phyloP scores from a whole-genome alignment of 2,113 vertebrate species.

The Tautogolabrus adspersus region DNA sequence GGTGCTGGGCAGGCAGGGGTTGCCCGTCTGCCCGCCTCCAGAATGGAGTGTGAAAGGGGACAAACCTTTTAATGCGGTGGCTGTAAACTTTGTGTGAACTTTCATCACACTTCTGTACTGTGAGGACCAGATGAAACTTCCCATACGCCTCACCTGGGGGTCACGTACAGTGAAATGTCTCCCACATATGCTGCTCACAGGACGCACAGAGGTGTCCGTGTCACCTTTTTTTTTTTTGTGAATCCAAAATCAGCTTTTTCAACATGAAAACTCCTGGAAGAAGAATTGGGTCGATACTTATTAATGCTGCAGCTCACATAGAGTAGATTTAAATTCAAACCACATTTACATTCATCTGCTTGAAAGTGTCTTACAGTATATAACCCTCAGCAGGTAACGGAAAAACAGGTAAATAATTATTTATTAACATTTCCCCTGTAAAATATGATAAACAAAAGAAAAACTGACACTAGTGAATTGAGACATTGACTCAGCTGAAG shows the following conservation, averaged over 20 bases:
- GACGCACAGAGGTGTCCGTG: slow-evolving; percentile 32
- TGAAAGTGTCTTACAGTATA: slow-evolving; percentile 3
- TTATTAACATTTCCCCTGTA: slow-evolving; percentile 42
- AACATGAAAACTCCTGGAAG: slow-evolving; percentile 31
- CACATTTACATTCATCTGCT: slow-evolving; percentile 39
- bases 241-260: slow-evolving; percentile 55
- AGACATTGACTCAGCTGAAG: slow-evolving; percentile 76
- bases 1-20: slow-evolving; percentile 40
- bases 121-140: slow-evolving; percentile 26
- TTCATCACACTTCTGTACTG: slow-evolving; percentile 25
- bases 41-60: slow-evolving; percentile 48
- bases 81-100: slow-evolving; percentile 75
- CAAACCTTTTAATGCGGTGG: slow-evolving; percentile 13
- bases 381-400: background rate
- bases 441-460: slow-evolving; percentile 35
- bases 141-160: slow-evolving; percentile 42
- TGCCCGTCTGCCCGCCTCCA: slow-evolving; percentile 49
- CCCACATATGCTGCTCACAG: slow-evolving; percentile 28
- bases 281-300: slow-evolving; percentile 33
- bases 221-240: slow-evolving; percentile 40
- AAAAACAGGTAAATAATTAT: slow-evolving; percentile 37
- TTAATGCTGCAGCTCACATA: slow-evolving; percentile 53
- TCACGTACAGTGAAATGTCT: slow-evolving; percentile 53
- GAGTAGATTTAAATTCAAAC: slow-evolving; percentile 11
- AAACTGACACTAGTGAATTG: slow-evolving; percentile 61